Evolutionary conservation across 2,113 vertebrate genomes (phyloP), one percentile per base, ranked within the genome.

Genomic region (Gymnobelideus leadbeateri): DNA sequence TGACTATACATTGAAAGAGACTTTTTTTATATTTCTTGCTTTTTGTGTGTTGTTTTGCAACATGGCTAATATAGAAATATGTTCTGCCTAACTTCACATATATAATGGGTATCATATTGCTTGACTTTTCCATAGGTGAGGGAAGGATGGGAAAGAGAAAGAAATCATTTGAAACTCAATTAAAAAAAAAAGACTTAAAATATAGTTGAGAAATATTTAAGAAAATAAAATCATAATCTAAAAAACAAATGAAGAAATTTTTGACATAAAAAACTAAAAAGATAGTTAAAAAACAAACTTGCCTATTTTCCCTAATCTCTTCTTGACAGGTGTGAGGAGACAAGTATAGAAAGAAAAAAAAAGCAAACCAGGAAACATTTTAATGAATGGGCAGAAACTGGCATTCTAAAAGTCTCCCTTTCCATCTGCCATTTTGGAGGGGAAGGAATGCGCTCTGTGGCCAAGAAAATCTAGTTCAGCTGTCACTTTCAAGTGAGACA

Each of bases 321-420:
- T 94, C 91, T 90, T 47, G n/a, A 16, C 84, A 49, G 3, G 57
- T 93, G 24, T 77, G 61, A 94, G 46, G 68, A 92, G 93, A 49
- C 92, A 94, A 12, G 54, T 3, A 68, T 21, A 93, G 26, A 89
- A 14, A 92, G 92, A 46, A n/a, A 91, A n/a, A n/a, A n/a, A n/a
- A n/a, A n/a, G n/a, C n/a, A n/a, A 92, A 89, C 0, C 23, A 93
- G 90, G 43, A n/a, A 47, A 50, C 16, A 92, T 0, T 51, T 61
- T 25, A 43, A 55, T 1, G 19, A 61, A n/a, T 26, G 31, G 43
- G 19, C 94, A 77, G 52, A 92, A 93, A 89, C 43, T 21, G 96
- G 77, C 51, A 37, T 77, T 4, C 31, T 51, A 55, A n/a, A 51
- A 95, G 19, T 51, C 49, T 4, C 7, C 47, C 96, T 91, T 90